Evolutionary conservation across 2,888 invertebrate species (phyloP).

Genomic region (Diaprepes abbreviatus): DNA sequence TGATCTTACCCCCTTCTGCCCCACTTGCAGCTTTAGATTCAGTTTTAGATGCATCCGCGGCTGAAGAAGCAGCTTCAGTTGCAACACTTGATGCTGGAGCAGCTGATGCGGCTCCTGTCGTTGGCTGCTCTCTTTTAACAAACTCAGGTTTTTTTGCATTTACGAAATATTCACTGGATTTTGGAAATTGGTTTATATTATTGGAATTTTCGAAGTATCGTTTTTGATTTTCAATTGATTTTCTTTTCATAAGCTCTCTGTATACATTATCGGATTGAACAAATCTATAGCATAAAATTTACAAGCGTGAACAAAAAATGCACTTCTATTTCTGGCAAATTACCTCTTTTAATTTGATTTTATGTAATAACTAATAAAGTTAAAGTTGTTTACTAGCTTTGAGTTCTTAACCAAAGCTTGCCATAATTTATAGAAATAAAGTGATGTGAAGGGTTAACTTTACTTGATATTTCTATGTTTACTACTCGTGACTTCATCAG

Average conservation of each 20-base stretch:
- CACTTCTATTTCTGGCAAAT: no score
- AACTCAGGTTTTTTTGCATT: slow-evolving; percentile 18
- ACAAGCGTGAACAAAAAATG: no score
- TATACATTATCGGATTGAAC: slow-evolving; percentile 49
- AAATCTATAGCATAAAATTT: background rate
- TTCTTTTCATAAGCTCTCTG: slow-evolving; percentile 49
- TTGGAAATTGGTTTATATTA: slow-evolving; percentile 18
- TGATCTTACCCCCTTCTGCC: background rate
- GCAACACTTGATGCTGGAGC: slow-evolving; percentile 1
- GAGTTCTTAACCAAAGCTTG: no score
- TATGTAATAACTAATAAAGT: no score
- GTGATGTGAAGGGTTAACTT: no score
- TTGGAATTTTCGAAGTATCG: slow-evolving; percentile 2
- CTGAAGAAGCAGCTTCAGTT: slow-evolving; percentile 2
- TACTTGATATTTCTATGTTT: no score
- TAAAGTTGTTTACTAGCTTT: no score
- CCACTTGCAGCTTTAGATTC: background rate
- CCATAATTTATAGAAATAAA: no score
- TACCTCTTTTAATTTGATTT: no score
- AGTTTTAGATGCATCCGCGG: background rate
- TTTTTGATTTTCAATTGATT: slow-evolving; percentile 37
- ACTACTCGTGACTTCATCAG: no score
- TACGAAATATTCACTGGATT: slow-evolving; percentile 35
- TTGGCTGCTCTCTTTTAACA: slow-evolving; percentile 36
- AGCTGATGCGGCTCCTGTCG: background rate